Conservation (phyloP, 2,888 invertebrate species). For the Aquatica leii region DNA sequence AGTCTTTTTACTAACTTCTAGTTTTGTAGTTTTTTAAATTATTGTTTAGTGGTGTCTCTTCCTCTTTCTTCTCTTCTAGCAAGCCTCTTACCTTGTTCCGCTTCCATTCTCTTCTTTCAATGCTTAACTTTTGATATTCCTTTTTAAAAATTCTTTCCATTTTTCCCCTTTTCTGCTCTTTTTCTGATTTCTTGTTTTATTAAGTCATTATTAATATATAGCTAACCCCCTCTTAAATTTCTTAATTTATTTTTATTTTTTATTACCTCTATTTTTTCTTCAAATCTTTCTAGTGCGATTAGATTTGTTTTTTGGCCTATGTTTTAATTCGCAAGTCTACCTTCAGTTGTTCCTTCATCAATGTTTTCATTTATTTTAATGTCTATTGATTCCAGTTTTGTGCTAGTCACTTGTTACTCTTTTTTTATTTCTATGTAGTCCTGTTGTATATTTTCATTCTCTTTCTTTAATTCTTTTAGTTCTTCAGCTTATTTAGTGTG, state of each 20-base stretch:
- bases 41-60: neutral
- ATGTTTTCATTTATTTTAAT: no score
- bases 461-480: no score
- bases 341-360: no score
- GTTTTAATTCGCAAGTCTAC: no score
- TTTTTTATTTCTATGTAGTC: no score
- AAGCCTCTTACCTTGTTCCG: neutral
- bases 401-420: no score
- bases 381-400: no score
- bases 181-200: conserved; percentile 11
- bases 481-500: no score
- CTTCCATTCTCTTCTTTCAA: conserved; percentile 2
- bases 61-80: neutral
- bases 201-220: conserved; percentile 13
- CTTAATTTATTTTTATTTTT: conserved; percentile 10
- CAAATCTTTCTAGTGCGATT: conserved; percentile 3
- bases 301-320: neutral
- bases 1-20: no score
- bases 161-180: conserved; percentile 3
- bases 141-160: neutral
- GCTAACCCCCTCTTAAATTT: neutral
- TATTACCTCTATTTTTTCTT: conserved; percentile 10
- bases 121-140: neutral
- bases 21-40: conserved; percentile 7
- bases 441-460: no score